These are phyloP conservation scores for Ditylenchus weischeri DNA, from an alignment of 2,888 invertebrate species.

Conservation along the genomic window DNA sequence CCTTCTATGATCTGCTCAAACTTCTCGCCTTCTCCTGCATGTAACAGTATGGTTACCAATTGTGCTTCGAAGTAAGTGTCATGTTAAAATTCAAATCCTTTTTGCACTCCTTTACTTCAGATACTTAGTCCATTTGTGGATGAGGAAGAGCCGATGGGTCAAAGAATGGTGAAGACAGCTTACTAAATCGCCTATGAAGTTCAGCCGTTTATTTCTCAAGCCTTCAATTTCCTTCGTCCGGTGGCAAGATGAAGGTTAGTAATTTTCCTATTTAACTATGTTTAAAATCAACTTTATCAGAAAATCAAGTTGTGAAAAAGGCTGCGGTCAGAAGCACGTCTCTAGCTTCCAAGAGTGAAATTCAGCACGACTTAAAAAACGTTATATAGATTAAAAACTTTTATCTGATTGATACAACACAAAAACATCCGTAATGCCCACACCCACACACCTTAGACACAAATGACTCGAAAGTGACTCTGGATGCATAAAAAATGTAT, in stretches of 20 bases:
- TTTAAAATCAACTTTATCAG: too few species aligned
- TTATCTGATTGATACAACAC: too few species aligned
- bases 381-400: too few species aligned
- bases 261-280: neutral
- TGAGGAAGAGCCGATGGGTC: slow-evolving; percentile 5
- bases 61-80: neutral
- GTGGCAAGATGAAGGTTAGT: slow-evolving; percentile 1
- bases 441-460: too few species aligned
- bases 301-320: too few species aligned
- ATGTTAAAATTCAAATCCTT: neutral
- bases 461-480: too few species aligned
- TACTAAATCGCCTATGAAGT: neutral
- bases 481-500: too few species aligned
- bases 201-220: neutral
- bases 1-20: neutral
- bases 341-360: too few species aligned
- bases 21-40: slow-evolving; percentile 4
- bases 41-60: neutral
- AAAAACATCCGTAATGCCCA: too few species aligned
- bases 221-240: neutral
- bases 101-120: neutral
- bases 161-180: neutral
- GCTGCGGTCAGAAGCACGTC: too few species aligned
- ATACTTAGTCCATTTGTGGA: neutral
- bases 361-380: too few species aligned